Percentiles rank a stretch among this genome's conserved stretches.
These are phyloP conservation scores for Liasis olivaceus DNA, from an alignment of 2,797 vertebrate genomes.

Conservation along the genomic window DNA sequence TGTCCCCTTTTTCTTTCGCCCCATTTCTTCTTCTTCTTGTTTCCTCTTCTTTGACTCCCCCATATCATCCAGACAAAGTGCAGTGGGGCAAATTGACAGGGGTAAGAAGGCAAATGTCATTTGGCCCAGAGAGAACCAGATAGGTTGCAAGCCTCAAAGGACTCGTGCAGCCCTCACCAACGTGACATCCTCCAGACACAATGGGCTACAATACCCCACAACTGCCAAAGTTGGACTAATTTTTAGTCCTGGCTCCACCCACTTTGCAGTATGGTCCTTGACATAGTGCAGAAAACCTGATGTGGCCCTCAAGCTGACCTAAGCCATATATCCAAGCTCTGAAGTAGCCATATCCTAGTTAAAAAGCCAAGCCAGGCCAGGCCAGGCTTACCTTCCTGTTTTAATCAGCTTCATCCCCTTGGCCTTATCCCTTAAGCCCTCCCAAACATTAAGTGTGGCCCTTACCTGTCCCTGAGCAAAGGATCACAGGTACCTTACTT, in stretches of 20 bases:
- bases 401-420: not conserved
- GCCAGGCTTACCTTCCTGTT: not conserved
- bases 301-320: not conserved
- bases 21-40: not conserved
- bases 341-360: not conserved
- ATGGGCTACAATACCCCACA: not conserved
- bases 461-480: not conserved
- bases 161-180: not conserved
- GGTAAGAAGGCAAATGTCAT: not conserved
- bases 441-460: not conserved
- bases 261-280: not conserved
- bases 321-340: not conserved
- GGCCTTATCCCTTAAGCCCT: not conserved
- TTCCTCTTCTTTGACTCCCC: not conserved
- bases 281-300: not conserved
- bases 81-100: not conserved
- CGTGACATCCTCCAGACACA: not conserved
- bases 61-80: not conserved
- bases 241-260: not conserved
- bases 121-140: not conserved
- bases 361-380: not conserved
- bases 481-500: not conserved
- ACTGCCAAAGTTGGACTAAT: not conserved
- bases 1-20: slow-evolving; percentile 3
- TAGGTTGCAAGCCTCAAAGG: not conserved